Conservation (phyloP, 30 jellyfish, hydroid and myxozoan genomes). For the Pelagia noctiluca region DNA sequence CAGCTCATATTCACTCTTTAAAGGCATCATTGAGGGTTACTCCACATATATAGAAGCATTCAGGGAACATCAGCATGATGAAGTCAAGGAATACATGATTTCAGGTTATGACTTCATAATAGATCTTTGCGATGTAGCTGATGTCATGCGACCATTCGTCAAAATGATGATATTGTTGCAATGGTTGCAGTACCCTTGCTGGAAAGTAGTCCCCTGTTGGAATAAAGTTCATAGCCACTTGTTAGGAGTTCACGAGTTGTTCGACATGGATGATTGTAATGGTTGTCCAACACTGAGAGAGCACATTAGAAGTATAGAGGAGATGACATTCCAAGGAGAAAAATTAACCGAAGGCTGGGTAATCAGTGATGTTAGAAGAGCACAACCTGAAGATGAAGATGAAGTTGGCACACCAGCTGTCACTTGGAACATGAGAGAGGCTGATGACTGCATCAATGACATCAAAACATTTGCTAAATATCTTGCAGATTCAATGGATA, state of each 20-base stretch:
- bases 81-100: constrained; percentile 9
- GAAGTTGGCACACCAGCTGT: background rate
- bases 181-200: constrained; percentile 6
- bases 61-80: constrained; percentile 12
- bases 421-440: background rate
- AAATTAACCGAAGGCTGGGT: background rate
- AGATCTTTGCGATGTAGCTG: constrained; percentile 11
- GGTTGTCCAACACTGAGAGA: background rate
- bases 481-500: background rate
- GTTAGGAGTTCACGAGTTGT: too few relatives aligned
- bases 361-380: background rate
- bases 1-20: constrained; percentile 5
- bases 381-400: background rate
- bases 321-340: background rate
- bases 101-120: constrained; percentile 17
- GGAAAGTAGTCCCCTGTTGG: constrained; percentile 17
- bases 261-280: background rate
- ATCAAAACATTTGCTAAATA: background rate
- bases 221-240: constrained; percentile 5
- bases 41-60: too few relatives aligned
- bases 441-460: background rate
- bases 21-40: too few relatives aligned
- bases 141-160: constrained; percentile 22
- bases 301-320: background rate
- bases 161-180: constrained; percentile 1